Percentiles rank a stretch among this genome's conserved stretches.
phyloP scores from a whole-genome alignment of 2,888 invertebrate species.

The Netelia inedita region DNA sequence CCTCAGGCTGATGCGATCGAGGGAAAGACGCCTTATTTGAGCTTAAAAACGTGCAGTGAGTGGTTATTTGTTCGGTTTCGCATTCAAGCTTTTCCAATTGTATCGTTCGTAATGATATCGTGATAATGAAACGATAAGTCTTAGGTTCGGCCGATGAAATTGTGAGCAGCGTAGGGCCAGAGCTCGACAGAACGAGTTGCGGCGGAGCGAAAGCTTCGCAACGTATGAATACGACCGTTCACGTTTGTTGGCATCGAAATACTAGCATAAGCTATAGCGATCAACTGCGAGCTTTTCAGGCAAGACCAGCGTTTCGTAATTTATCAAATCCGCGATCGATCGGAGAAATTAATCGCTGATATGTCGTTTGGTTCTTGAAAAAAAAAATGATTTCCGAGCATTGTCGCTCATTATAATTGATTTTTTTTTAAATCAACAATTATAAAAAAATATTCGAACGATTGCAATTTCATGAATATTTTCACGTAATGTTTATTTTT shows the following conservation, averaged over 20 bases:
- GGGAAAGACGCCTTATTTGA: slow-evolving; percentile 87
- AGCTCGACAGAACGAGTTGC: slow-evolving; percentile 86
- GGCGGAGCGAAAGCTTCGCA: slow-evolving; percentile 87
- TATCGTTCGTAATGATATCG: no score
- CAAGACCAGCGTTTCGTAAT: slow-evolving; percentile 77
- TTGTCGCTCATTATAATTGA: no score
- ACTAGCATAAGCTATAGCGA: slow-evolving; percentile 93
- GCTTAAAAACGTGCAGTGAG: slow-evolving; percentile 89
- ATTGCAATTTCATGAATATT: no score
- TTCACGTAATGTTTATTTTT: no score
- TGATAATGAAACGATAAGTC: slow-evolving; percentile 71
- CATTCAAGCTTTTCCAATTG: background rate
- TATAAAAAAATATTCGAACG: no score
- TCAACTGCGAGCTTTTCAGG: slow-evolving; percentile 90
- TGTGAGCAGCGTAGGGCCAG: slow-evolving; percentile 88
- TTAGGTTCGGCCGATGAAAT: slow-evolving; percentile 91
- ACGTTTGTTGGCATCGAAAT: slow-evolving; percentile 99
- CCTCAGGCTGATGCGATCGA: slow-evolving; percentile 86
- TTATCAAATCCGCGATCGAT: background rate
- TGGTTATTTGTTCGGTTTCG: slow-evolving; percentile 78
- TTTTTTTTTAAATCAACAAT: no score
- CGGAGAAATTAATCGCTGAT: no score
- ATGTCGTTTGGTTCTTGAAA: background rate
- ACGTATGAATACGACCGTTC: slow-evolving; percentile 93
- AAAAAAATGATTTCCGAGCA: background rate